Base-by-base conservation (phyloP, 1,140 invertebrate species). In the Trichoplusia ni region DNA sequence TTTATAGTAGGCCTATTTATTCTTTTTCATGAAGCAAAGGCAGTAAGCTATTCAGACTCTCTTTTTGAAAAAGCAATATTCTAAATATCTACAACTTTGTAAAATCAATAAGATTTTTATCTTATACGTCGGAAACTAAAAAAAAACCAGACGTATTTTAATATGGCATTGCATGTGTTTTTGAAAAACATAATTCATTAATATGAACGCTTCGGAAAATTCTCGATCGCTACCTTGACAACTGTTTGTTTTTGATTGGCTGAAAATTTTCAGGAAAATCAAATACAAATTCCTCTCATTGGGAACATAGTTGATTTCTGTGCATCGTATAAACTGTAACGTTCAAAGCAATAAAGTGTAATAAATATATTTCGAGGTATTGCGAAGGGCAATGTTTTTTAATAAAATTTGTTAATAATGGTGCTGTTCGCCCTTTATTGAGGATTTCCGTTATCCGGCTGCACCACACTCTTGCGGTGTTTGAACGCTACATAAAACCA, bases 161-260 rank as follows among this genome's bases (percentile, higher is more conserved):
- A 16, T 2, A 16, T 14, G 14, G 1, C 14, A 37, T 6, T 25
- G 9, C 8, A 0, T 21, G 21, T 23, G 1, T 18, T 13, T 7
- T 14, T 23, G 11, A n/a, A 11, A 21, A 16, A 21, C 6, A 11
- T 18, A 23, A 8, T 4, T n/a, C 19, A 31, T 63, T 27, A 58
- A 53, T 18, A 11, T 71, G 64, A 77, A 77, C 63, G 74, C 69
- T 21, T 53, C 72, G 47, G 69, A 72, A 77, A 77, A 70, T 72
- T 75, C 67, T 74, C 64, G 69, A 75, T 67, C 64, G 51, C 67
- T 61, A 38, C 70, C 56, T 64, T 67, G 84, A 86, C 85, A 89
- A 81, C 75, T 88, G 85, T 89, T 88, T 79, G 72, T 74, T 80
- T 79, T 62, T 78, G 67, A 89, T 89, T 88, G 86, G 86, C 66